Conservation (phyloP, 2,797 vertebrate species). For the Phoxinus dragarum region DNA sequence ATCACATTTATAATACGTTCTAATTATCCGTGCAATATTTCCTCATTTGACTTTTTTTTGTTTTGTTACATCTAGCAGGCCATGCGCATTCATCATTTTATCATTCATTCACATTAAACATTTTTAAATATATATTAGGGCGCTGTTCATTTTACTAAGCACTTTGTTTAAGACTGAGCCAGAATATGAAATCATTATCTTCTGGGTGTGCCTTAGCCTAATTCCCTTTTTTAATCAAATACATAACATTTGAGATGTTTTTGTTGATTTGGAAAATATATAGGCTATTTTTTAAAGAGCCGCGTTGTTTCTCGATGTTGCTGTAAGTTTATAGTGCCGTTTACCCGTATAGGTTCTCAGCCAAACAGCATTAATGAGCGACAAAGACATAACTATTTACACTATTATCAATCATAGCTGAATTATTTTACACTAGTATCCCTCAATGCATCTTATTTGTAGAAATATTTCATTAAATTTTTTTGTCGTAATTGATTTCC, state of each 20-base stretch:
- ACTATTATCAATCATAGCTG: too few species aligned
- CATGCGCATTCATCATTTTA: constrained; percentile 64
- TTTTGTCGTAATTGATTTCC: not conserved
- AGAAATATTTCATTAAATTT: not conserved
- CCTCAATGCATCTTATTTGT: too few species aligned
- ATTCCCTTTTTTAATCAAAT: constrained; percentile 72
- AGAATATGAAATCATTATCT: constrained; percentile 77
- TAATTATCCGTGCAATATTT: constrained; percentile 71
- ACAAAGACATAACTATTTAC: too few species aligned
- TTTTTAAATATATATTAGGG: constrained; percentile 66
- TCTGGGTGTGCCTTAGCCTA: constrained; percentile 67
- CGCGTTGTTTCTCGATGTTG: constrained; percentile 63
- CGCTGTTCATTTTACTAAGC: constrained; percentile 69
- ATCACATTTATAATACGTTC: constrained; percentile 67
- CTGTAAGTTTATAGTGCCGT: constrained; percentile 69
- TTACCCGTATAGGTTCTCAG: constrained; percentile 12
- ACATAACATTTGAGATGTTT: constrained; percentile 70
- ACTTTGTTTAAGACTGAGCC: constrained; percentile 70
- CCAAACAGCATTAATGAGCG: too few species aligned
- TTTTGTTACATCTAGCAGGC: constrained; percentile 63
- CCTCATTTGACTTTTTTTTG: constrained; percentile 57
- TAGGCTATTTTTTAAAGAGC: constrained; percentile 61
- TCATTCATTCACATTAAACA: constrained; percentile 61
- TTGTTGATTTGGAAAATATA: constrained; percentile 66
- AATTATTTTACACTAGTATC: too few species aligned